These are phyloP conservation scores for Spatulosminthurus flaviceps DNA, from an alignment of 2,888 invertebrate species.

Conservation along the genomic window DNA sequence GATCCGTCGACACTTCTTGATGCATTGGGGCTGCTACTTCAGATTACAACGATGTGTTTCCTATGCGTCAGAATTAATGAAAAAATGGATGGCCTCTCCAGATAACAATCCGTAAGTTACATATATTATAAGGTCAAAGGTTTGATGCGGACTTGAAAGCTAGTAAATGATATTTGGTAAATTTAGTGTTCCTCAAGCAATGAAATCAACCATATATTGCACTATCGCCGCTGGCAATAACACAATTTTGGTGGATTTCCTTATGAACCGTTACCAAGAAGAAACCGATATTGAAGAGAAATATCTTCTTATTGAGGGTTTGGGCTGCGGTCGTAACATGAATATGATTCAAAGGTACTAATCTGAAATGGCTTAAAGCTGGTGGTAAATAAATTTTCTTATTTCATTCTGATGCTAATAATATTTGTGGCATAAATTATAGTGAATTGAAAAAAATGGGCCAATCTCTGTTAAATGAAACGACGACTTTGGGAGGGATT, in stretches of 20 bases:
- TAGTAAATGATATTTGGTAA: no score
- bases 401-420: no score
- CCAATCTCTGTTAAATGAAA: constrained; percentile 8
- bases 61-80: background rate
- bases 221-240: constrained; percentile 22
- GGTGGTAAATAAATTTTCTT: no score
- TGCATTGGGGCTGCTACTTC: constrained; percentile 43
- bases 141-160: no score
- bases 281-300: constrained; percentile 34
- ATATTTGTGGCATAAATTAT: background rate
- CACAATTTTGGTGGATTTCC: constrained; percentile 28
- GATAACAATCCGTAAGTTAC: constrained; percentile 18
- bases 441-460: constrained; percentile 35
- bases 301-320: constrained; percentile 34
- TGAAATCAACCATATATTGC: constrained; percentile 37
- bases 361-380: background rate
- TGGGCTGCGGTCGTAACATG: constrained; percentile 38
- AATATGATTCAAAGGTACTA: constrained; percentile 35
- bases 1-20: constrained; percentile 21
- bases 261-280: background rate
- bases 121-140: background rate
- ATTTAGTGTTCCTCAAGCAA: constrained; percentile 32
- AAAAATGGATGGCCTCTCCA: constrained; percentile 34
- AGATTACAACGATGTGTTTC: constrained; percentile 23
- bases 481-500: background rate